phyloP scores from a whole-genome alignment of 2,113 vertebrate species.

The Bujurquina vittata region DNA sequence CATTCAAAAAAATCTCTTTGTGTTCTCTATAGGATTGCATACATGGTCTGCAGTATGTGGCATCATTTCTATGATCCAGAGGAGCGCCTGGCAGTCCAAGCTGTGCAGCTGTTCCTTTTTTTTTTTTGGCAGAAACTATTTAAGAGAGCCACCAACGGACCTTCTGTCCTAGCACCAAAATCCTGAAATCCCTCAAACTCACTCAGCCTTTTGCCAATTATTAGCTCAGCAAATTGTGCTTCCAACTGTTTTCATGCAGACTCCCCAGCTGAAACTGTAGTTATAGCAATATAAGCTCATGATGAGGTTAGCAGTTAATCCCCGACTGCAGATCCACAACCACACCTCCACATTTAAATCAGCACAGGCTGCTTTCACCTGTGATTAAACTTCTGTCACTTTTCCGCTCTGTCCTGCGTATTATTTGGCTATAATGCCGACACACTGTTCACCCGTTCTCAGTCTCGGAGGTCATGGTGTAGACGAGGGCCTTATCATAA shows the following conservation, averaged over 20 bases:
- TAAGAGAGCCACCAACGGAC: conserved; percentile 20
- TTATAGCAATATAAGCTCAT: conserved; percentile 40
- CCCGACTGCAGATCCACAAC: conserved; percentile 37
- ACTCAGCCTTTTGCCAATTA: conserved; percentile 58
- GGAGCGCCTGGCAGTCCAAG: background rate
- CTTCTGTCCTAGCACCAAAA: conserved; percentile 13
- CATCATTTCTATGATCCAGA: background rate
- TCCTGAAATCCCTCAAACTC: conserved; percentile 39
- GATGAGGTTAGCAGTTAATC: conserved; percentile 59
- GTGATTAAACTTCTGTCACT: background rate
- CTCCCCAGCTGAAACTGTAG: conserved; percentile 35
- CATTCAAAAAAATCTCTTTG: background rate
- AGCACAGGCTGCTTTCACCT: conserved; percentile 18
- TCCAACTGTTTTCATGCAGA: conserved; percentile 36
- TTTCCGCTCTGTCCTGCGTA: background rate
- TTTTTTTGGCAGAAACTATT: conserved; percentile 2
- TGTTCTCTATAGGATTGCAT: background rate
- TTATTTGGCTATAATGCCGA: background rate
- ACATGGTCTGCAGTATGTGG: background rate
- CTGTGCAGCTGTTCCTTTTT: conserved; percentile 14
- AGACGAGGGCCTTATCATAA: background rate
- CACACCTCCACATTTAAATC: conserved; percentile 37
- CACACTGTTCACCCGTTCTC: background rate
- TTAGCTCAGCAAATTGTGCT: conserved; percentile 33
- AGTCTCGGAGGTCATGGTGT: background rate